These are phyloP conservation scores for Orthosia incerta DNA, from an alignment of 2,888 invertebrate species.

Conservation along the genomic window DNA sequence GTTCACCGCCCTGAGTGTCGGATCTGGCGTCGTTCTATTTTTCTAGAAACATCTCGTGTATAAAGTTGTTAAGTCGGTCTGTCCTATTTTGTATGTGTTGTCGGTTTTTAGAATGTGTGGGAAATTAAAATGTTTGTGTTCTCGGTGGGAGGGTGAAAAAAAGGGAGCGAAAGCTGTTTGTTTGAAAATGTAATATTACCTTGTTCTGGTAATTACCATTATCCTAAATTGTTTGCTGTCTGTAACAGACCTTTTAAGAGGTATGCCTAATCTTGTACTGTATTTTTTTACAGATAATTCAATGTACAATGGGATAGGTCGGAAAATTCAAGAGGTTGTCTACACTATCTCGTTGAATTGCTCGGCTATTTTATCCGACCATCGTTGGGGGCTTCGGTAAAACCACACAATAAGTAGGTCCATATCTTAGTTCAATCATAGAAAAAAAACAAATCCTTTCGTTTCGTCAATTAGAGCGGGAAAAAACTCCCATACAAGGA, in stretches of 20 bases:
- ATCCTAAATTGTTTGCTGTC: neutral
- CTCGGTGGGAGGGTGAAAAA: neutral
- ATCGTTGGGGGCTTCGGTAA: too few relatives aligned
- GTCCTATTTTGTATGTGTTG: slow-evolving; percentile 13
- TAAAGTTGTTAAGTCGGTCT: slow-evolving; percentile 48
- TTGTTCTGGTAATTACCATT: rapidly evolving
- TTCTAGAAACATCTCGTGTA: slow-evolving; percentile 52
- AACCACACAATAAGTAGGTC: too few relatives aligned
- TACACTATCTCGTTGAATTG: too few relatives aligned
- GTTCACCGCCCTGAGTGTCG: slow-evolving; percentile 58
- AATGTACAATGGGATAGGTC: too few relatives aligned
- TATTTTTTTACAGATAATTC: too few relatives aligned
- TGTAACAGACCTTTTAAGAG: neutral
- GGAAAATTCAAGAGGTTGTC: too few relatives aligned
- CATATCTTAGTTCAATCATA: too few relatives aligned
- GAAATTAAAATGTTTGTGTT: slow-evolving; percentile 17
- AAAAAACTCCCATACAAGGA: too few relatives aligned
- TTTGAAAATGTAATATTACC: neutral
- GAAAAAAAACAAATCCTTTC: too few relatives aligned
- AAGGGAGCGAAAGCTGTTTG: neutral
- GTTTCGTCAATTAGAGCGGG: too few relatives aligned
- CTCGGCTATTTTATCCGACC: too few relatives aligned
- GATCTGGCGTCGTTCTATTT: slow-evolving; percentile 59
- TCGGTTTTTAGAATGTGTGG: slow-evolving; percentile 14
- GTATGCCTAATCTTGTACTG: too few relatives aligned